Conservation (phyloP, 2,113 vertebrate species). For the Acanthisitta chloris region DNA sequence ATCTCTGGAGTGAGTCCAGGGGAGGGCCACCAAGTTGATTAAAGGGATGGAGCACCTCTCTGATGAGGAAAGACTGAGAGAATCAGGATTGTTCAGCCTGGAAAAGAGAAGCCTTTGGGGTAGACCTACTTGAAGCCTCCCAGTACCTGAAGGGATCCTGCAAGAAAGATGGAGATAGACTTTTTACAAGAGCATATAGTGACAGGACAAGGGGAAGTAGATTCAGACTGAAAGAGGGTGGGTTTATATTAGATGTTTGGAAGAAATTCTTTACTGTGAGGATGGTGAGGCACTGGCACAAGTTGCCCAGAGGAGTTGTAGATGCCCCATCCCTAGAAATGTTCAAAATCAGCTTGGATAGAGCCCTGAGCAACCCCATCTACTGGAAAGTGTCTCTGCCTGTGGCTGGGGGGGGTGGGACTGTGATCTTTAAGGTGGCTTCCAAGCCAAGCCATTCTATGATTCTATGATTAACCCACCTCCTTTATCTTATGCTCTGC, state of each 20-base stretch:
- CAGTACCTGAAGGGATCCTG: not conserved
- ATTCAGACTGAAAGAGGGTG: not conserved
- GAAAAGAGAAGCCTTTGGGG: not conserved
- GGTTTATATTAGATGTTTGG: not conserved
- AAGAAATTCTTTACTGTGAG: not conserved
- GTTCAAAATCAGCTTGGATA: not conserved
- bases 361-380: not conserved
- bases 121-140: not conserved
- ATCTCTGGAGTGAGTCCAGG: not conserved
- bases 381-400: too few species aligned
- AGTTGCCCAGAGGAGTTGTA: not conserved
- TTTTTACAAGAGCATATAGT: not conserved
- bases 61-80: not conserved
- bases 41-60: not conserved
- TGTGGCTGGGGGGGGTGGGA: too few species aligned
- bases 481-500: not conserved
- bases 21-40: not conserved
- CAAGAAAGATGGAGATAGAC: not conserved
- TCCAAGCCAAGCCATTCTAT: not conserved
- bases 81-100: not conserved
- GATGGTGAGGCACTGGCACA: not conserved
- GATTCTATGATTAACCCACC: not conserved
- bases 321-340: not conserved
- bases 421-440: not conserved
- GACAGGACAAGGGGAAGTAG: not conserved